A percentile compares a stretch with the other conserved stretches of the same genome.
Conservation (phyloP, 2,113 vertebrate genomes). For the Ammospiza nelsoni region DNA sequence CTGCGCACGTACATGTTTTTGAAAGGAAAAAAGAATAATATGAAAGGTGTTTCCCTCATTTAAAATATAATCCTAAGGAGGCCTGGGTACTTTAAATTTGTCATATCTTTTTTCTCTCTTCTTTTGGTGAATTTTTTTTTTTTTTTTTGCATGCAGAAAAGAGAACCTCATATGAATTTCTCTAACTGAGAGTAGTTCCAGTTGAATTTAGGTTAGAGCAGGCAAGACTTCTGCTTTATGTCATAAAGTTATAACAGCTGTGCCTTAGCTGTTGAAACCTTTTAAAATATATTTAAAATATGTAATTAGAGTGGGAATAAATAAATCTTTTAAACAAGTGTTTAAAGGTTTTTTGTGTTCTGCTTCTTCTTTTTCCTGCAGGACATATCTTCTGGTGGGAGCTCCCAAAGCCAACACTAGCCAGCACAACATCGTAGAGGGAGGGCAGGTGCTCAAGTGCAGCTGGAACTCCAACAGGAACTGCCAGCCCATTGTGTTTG, state of each 20-base stretch:
- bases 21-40: not conserved
- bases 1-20: rapidly evolving
- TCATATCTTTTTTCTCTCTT: not conserved
- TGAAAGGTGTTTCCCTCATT: not conserved
- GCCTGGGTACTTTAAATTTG: not conserved
- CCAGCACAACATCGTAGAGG: constrained; percentile 82
- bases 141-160: not conserved
- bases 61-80: not conserved
- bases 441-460: constrained; percentile 92
- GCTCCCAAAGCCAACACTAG: constrained; percentile 92
- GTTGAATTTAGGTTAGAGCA: not conserved
- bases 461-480: constrained; percentile 76
- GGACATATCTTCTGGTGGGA: constrained; percentile 89
- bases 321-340: too few species aligned
- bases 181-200: not conserved
- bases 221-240: not conserved
- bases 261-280: not conserved
- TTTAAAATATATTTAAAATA: too few species aligned
- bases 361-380: constrained; percentile 47
- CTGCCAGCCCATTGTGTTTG: constrained; percentile 88
- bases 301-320: too few species aligned
- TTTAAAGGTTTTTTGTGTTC: not conserved
- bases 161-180: not conserved
- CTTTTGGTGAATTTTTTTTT: not conserved
- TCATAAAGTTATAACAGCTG: not conserved